Conservation (phyloP, 2,888 invertebrate species). For the Caenorhabditis uteleia region DNA sequence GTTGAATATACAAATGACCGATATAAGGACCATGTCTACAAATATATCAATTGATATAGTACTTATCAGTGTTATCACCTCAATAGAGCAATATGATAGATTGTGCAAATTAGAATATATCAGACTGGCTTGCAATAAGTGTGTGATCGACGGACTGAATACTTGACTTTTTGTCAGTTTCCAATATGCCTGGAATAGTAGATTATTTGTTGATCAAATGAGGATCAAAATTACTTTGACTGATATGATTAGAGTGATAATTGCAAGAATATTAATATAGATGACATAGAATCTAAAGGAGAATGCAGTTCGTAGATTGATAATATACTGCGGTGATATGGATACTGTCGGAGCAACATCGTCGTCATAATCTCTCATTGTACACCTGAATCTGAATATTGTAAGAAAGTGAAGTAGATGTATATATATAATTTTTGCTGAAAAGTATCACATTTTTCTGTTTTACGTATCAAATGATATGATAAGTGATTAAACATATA, state of each 20-base stretch:
- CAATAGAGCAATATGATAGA: conserved; percentile 15
- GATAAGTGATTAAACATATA: too few species aligned
- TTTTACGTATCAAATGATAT: too few species aligned
- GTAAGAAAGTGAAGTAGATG: too few species aligned
- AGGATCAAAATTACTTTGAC: conserved; percentile 16
- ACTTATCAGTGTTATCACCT: conserved; percentile 2
- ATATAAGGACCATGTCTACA: conserved; percentile 27
- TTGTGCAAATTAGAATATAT: conserved; percentile 20
- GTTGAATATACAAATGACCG: conserved; percentile 17
- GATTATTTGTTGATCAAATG: neutral
- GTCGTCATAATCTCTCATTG: too few species aligned
- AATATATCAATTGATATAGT: too few species aligned
- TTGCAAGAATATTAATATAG: conserved; percentile 9
- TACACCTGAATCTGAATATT: too few species aligned
- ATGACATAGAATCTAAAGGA: conserved; percentile 19
- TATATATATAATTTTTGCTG: too few species aligned
- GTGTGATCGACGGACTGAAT: conserved; percentile 22
- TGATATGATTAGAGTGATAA: conserved; percentile 11
- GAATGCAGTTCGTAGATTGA: conserved; percentile 8
- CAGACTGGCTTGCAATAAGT: conserved; percentile 13
- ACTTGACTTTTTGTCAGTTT: conserved; percentile 11
- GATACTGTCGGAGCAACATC: too few species aligned
- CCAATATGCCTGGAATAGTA: conserved; percentile 7
- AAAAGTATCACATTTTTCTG: too few species aligned
- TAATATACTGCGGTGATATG: conserved; percentile 4